A percentile compares a stretch with the other conserved stretches of the same genome.
Conservation (phyloP, 2,113 vertebrate species). For the Thamnaconus septentrionalis region DNA sequence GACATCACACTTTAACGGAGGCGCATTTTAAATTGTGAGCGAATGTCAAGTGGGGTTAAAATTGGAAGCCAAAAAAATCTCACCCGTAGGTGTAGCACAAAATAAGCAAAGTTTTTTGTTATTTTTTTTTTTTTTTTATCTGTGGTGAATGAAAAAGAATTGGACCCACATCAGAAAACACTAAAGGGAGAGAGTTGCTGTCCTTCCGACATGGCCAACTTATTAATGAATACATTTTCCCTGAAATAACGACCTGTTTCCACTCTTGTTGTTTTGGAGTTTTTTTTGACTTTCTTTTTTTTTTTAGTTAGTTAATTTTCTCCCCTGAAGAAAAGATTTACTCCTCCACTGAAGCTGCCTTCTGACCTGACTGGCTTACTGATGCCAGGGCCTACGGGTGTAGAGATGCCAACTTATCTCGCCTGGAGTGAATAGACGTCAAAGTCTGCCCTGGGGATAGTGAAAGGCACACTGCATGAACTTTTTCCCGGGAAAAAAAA, state of each 20-base stretch:
- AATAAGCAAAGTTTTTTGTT: conserved; percentile 19
- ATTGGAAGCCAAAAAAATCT: background rate
- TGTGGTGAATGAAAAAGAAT: background rate
- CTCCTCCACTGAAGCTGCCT: conserved; percentile 32
- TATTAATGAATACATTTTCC: no score
- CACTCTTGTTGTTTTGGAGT: no score
- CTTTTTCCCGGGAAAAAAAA: conserved; percentile 12
- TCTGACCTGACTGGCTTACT: conserved; percentile 33
- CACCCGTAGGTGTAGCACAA: background rate
- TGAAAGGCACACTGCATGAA: conserved; percentile 22
- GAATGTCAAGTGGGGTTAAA: no score
- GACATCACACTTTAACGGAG: conserved; percentile 6
- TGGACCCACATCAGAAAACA: no score
- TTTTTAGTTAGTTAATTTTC: background rate
- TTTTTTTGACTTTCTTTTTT: background rate
- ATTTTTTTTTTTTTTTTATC: no score
- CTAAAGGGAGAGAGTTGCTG: no score
- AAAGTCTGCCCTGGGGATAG: conserved; percentile 37
- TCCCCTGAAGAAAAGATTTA: conserved; percentile 29
- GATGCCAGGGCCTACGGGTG: conserved; percentile 25
- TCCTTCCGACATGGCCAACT: no score
- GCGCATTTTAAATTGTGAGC: no score
- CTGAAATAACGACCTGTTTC: no score
- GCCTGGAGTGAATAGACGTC: conserved; percentile 51
- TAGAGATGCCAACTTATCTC: conserved; percentile 41